Conservation (phyloP, 2,888 invertebrate genomes). For the Villa cingulata region DNA sequence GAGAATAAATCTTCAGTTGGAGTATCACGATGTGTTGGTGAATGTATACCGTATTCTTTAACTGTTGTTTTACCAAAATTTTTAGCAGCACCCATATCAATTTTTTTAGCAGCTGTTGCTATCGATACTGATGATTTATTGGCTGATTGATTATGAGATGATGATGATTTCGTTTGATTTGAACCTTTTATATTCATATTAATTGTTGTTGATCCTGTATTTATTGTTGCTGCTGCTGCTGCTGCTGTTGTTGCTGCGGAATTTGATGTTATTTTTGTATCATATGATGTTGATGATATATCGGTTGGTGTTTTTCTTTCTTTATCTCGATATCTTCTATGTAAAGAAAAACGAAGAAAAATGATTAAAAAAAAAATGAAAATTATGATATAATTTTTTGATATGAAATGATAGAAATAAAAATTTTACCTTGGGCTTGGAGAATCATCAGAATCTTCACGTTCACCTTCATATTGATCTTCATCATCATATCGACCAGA, state of each 20-base stretch:
- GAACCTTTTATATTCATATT: constrained; percentile 19
- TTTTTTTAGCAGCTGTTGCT: constrained; percentile 35
- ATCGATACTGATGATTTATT: neutral
- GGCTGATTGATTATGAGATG: too few species aligned
- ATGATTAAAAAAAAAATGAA: too few species aligned
- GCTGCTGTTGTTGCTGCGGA: neutral
- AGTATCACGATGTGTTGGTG: constrained; percentile 35
- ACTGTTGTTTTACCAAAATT: constrained; percentile 45
- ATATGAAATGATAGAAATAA: neutral
- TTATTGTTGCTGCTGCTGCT: constrained; percentile 15
- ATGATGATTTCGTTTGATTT: neutral
- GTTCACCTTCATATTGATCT: constrained; percentile 48
- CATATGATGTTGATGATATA: constrained; percentile 25
- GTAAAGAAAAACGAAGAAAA: too few species aligned
- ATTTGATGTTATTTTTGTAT: constrained; percentile 19
- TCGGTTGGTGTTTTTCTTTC: constrained; percentile 34
- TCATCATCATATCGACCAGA: constrained; percentile 38
- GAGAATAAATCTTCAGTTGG: constrained; percentile 28
- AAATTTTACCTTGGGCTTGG: constrained; percentile 33
- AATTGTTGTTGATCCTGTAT: constrained; percentile 29
- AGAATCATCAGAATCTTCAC: constrained; percentile 54
- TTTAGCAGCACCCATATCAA: constrained; percentile 54
- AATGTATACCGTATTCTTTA: constrained; percentile 29
- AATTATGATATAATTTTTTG: neutral
- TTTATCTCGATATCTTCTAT: constrained; percentile 33